A percentile compares a stretch with the other conserved stretches of the same genome.
Conservation (phyloP, 2,888 invertebrate species). For the Melanophora roralis region DNA sequence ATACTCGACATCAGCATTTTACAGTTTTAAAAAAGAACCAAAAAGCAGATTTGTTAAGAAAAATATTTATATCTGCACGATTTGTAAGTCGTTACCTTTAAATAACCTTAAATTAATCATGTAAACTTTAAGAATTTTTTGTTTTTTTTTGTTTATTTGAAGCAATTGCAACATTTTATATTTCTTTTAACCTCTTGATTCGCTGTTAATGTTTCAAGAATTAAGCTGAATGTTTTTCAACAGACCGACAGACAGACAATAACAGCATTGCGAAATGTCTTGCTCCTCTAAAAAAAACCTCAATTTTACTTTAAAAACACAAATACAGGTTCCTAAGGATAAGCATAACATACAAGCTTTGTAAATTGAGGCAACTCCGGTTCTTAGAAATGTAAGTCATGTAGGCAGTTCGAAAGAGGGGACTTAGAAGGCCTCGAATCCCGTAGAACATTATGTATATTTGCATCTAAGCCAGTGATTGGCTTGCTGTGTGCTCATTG, state of each 20-base stretch:
- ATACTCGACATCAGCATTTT: conserved; percentile 33
- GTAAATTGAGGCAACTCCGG: neutral
- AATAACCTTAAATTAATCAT: conserved; percentile 49
- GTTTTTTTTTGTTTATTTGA: neutral
- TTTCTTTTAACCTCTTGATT: neutral
- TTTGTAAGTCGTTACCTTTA: conserved; percentile 55
- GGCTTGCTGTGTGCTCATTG: no score
- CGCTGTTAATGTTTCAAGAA: conserved; percentile 6
- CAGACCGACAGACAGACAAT: no score
- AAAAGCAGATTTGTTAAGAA: neutral
- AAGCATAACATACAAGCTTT: neutral
- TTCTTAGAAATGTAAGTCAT: no score
- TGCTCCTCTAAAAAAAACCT: conserved; percentile 19
- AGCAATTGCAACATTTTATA: conserved; percentile 33
- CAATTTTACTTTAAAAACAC: conserved; percentile 43
- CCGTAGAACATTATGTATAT: no score
- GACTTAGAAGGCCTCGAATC: no score
- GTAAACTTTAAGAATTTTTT: conserved; percentile 35
- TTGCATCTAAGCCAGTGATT: no score
- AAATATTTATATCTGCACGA: conserved; percentile 52
- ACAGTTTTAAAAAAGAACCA: neutral
- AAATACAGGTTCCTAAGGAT: conserved; percentile 51
- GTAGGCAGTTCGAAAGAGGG: no score
- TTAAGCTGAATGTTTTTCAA: conserved; percentile 18
- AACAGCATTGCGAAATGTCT: conserved; percentile 36